Conservation (phyloP, 1,140 invertebrate species). For the Tetraneura akinire region DNA sequence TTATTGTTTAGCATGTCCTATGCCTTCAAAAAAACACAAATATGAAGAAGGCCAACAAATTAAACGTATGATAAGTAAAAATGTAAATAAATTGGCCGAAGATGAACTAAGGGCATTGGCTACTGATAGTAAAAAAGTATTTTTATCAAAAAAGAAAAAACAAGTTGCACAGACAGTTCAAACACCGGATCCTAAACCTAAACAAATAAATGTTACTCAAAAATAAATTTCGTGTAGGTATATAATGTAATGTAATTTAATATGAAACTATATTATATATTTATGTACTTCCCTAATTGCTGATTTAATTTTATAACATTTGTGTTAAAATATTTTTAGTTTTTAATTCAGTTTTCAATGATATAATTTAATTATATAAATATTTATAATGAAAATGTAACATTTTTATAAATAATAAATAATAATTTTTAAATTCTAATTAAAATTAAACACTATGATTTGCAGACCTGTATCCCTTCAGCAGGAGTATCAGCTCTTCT, state of each 20-base stretch:
- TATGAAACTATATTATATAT: too few species aligned
- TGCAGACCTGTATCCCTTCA: too few species aligned
- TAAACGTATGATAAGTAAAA: slow-evolving; percentile 66
- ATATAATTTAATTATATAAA: too few species aligned
- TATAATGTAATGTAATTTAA: too few species aligned
- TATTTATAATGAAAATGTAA: too few species aligned
- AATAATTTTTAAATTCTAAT: too few species aligned
- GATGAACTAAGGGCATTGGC: slow-evolving; percentile 65
- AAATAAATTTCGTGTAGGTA: background rate
- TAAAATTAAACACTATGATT: too few species aligned
- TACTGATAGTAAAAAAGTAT: slow-evolving; percentile 60
- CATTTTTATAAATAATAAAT: too few species aligned
- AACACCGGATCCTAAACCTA: slow-evolving; percentile 15
- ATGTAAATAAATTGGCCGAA: slow-evolving; percentile 66
- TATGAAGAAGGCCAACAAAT: slow-evolving; percentile 65
- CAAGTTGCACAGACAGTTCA: slow-evolving; percentile 34
- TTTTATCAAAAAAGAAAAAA: slow-evolving; percentile 58
- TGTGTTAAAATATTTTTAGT: too few species aligned
- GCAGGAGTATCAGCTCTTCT: too few species aligned
- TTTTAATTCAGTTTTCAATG: too few species aligned
- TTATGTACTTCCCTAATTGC: too few species aligned
- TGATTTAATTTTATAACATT: background rate
- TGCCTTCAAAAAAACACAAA: slow-evolving; percentile 66
- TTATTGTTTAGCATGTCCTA: slow-evolving; percentile 63
- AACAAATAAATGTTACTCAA: slow-evolving; percentile 20